Conservation (phyloP, 2,888 invertebrate genomes). For the Caenorhabditis virilis region DNA sequence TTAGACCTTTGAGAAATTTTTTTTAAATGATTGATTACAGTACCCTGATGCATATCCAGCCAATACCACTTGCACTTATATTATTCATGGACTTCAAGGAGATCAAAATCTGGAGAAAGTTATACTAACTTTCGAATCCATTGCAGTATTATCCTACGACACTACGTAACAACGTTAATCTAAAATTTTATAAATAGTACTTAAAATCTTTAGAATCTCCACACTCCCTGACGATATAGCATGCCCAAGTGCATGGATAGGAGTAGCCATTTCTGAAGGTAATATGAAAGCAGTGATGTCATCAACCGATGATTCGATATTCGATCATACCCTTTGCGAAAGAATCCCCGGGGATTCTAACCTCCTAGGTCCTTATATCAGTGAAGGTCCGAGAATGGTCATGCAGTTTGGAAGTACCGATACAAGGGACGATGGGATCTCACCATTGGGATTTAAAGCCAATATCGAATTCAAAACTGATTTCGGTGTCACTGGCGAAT, state of each 20-base stretch:
- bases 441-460: slow-evolving; percentile 69
- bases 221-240: slow-evolving; percentile 39
- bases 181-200: neutral
- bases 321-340: slow-evolving; percentile 63
- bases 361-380: slow-evolving; percentile 56
- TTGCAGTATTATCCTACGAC: slow-evolving; percentile 55
- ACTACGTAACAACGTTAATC: slow-evolving; percentile 7
- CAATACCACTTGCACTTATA: slow-evolving; percentile 71
- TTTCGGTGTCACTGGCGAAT: slow-evolving; percentile 71
- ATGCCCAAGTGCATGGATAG: slow-evolving; percentile 60
- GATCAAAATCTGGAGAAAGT: slow-evolving; percentile 67
- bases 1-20: neutral
- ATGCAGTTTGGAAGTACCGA: slow-evolving; percentile 69
- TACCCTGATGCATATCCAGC: slow-evolving; percentile 70
- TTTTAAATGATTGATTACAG: slow-evolving; percentile 18
- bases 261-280: slow-evolving; percentile 51
- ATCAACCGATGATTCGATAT: slow-evolving; percentile 59
- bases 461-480: slow-evolving; percentile 71
- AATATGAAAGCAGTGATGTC: slow-evolving; percentile 57
- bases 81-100: slow-evolving; percentile 86
- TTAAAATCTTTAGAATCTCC: neutral
- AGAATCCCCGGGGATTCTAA: slow-evolving; percentile 38
- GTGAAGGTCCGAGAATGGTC: slow-evolving; percentile 67
- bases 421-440: slow-evolving; percentile 39
- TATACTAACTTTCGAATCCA: slow-evolving; percentile 56